Evolutionary conservation across 2,888 invertebrate genomes (phyloP), one percentile per base, ranked within the genome.

Genomic region (Aspidiotus rigidus): DNA sequence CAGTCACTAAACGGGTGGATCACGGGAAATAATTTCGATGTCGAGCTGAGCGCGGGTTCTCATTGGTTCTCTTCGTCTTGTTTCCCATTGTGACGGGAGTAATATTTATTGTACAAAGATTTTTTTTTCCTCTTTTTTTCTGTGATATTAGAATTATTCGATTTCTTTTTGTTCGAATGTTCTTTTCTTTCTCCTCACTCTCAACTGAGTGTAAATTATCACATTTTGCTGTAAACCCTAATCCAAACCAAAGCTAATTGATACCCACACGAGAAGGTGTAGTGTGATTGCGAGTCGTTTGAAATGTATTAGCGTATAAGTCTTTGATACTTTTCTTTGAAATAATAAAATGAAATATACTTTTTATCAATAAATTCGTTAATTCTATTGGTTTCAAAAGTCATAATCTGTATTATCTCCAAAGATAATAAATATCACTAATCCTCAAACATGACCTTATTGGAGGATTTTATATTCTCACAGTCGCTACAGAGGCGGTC

Each of bases 41-140:
- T 79, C 28, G 77, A 79, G 69, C 67, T 79, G 17, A 78, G 77
- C 71, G 75, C 78, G 9, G 79, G 78, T 11, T 77, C 78, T 3
- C 79, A 80, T 69, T 80, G 79, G 79, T 79, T 78, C 72, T 78
- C 78, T 76, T 74, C 74, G 5, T 67, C 71, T 53, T 74, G 74
- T 70, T 72, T 72, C 67, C 72, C 72, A 13, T 41, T 69, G 17
- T 69, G 41, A 53, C 63, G 15, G 53, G 16, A 13, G 7, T 53
- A 13, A 44, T 15, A 53, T 44, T 62, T 44, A 28, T 28, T 13
- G 7, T 42, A 49, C 49, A 11, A 49, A 49, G 11, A 49, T 49
- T 13, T n/a, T 49, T 44, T 62, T 57, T 16, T 57, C 17, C 49
- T 61, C 61, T 44, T 41, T 41, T 49, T 11, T 49, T 41, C 64